Percentiles rank a stretch among this genome's conserved stretches.
Evolutionary conservation across 2,113 vertebrate species (phyloP).

Genomic region (Mustelus asterias): DNA sequence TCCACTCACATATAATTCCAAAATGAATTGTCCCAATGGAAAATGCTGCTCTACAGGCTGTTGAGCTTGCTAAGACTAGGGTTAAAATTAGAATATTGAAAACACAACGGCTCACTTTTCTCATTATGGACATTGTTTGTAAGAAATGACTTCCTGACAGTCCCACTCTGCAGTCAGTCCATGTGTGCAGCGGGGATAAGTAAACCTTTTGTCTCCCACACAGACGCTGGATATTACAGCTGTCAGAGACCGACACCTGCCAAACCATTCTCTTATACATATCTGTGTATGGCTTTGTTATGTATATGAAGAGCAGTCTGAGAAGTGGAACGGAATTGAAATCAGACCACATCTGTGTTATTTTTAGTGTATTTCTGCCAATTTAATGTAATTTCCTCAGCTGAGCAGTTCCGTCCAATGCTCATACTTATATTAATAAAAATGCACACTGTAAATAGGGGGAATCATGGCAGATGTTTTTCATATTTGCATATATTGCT

Average conservation of each 20-base stretch:
- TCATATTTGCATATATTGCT: neutral
- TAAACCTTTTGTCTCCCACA: slow-evolving; percentile 18
- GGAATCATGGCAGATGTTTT: neutral
- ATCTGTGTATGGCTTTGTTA: slow-evolving; percentile 24
- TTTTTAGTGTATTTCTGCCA: slow-evolving; percentile 26
- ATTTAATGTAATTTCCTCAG: neutral
- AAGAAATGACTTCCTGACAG: slow-evolving; percentile 23
- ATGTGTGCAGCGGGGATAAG: slow-evolving; percentile 23
- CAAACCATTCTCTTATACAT: slow-evolving; percentile 10
- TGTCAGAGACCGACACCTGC: slow-evolving; percentile 27
- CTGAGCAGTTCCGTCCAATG: slow-evolving; percentile 21
- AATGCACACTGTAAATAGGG: neutral
- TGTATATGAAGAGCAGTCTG: slow-evolving; percentile 8
- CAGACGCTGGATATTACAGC: slow-evolving; percentile 14
- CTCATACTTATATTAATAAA: neutral
- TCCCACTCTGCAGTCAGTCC: neutral
- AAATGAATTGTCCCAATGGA: neutral
- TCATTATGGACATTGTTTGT: slow-evolving; percentile 22
- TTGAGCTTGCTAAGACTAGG: neutral
- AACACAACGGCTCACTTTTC: neutral
- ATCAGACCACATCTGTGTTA: neutral
- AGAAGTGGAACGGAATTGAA: neutral
- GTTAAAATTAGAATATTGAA: slow-evolving; percentile 31
- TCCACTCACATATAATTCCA: neutral
- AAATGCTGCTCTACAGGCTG: neutral